phyloP scores from a whole-genome alignment of 1,140 invertebrate genomes.

The Pantala flavescens region DNA sequence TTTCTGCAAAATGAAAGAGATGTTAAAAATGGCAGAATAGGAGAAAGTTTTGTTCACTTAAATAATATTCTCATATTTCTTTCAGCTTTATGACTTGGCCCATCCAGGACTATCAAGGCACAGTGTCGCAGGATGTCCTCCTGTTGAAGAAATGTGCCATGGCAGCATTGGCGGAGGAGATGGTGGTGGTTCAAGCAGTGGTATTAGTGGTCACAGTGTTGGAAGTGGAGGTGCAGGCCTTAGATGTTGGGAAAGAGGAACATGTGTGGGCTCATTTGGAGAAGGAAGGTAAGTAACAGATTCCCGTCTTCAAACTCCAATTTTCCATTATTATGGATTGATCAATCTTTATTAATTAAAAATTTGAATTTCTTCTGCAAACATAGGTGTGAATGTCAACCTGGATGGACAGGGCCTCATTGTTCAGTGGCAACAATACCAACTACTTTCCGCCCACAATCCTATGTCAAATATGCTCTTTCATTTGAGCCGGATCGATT shows the following conservation, averaged over 20 bases:
- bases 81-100: constrained; percentile 75
- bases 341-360: too few species aligned
- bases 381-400: constrained; percentile 81
- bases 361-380: too few species aligned
- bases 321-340: neutral
- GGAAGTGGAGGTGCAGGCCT: constrained; percentile 62
- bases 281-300: neutral
- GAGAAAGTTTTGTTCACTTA: too few species aligned
- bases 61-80: neutral
- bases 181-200: neutral
- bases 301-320: neutral
- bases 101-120: constrained; percentile 74
- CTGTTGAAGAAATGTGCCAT: constrained; percentile 79
- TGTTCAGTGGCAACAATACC: constrained; percentile 77
- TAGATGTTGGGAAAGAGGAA: constrained; percentile 81
- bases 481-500: constrained; percentile 89
- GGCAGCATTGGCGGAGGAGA: constrained; percentile 20
- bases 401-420: constrained; percentile 79
- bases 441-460: constrained; percentile 80
- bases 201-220: neutral
- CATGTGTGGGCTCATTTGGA: constrained; percentile 78
- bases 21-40: too few species aligned
- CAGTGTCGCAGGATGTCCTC: constrained; percentile 76
- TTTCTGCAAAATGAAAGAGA: too few species aligned
- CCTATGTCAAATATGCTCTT: constrained; percentile 90